Base-by-base conservation (phyloP, 2,113 vertebrate species). In the Clarias gariepinus region DNA sequence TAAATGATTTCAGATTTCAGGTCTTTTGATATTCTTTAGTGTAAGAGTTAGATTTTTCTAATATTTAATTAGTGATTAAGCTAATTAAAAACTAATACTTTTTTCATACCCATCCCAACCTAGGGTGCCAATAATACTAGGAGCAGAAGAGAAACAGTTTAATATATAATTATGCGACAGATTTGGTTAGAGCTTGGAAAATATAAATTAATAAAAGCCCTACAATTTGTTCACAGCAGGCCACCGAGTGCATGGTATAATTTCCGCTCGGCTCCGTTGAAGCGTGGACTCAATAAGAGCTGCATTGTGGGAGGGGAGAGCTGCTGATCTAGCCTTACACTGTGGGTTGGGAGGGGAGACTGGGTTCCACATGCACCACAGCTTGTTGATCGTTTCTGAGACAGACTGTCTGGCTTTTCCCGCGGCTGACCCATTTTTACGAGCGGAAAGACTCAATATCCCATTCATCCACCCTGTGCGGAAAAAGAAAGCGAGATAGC, bases 361-460 rank as follows among this genome's bases (percentile, higher is more conserved):
- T 36, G 55, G 3, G 53, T 69, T 86, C 25, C 25, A 28, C 47
- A 78, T 53, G 19, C 81, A 60, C 66, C 12, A 61, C 41, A 81
- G 76, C 47, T 84, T 77, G 79, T 80, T 28, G 41, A 52, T 64
- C 30, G n/a, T 53, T 86, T 89, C 81, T 64, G 87, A 92, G 90
- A 88, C 89, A 85, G 91, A 88, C 87, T 87, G 93, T 92, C 91
- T 93, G 89, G 90, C 87, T 92, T 92, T 86, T 82, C 85, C 87
- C 8, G 71, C 87, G 55, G 76, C 86, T 94, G 94, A 95, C 94
- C 94, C 92, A 95, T 92, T 95, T 90, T 95, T 92, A 90, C n/a
- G 21, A 82, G 81, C 78, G 63, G 88, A 81, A 92, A 89, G 52
- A 76, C 92, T 93, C 91, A 87, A 92, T 94, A 92, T 90, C 90